Conservation (phyloP, 2,888 invertebrate genomes). For the Cryptophagus acutangulus region DNA sequence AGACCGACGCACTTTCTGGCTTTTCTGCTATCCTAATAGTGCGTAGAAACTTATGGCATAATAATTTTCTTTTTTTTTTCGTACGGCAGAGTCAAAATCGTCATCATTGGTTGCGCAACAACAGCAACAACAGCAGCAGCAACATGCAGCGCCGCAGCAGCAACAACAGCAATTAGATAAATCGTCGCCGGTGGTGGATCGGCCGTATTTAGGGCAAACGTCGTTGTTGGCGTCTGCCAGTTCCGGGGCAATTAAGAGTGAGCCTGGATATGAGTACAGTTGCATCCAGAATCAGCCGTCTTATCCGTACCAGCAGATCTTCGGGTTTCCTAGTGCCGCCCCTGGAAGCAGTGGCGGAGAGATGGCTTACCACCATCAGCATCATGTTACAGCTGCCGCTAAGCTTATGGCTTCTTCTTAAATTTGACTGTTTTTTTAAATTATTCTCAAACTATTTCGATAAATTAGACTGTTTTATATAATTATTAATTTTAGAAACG, state of each 20-base stretch:
- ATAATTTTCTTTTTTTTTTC: conserved; percentile 30
- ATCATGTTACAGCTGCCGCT: conserved; percentile 78
- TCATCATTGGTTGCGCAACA: conserved; percentile 21
- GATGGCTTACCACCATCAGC: conserved; percentile 76
- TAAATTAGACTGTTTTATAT: no score
- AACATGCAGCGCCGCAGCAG: conserved; percentile 12
- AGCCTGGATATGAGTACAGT: conserved; percentile 47
- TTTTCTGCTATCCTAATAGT: conserved; percentile 32
- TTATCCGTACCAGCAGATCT: conserved; percentile 54
- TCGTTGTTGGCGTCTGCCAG: conserved; percentile 51
- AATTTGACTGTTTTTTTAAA: conserved; percentile 10
- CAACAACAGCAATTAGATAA: conserved; percentile 26
- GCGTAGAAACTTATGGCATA: conserved; percentile 29
- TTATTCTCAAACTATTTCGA: no score
- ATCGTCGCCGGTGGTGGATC: conserved; percentile 34
- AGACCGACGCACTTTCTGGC: conserved; percentile 18
- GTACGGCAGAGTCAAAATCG: conserved; percentile 42
- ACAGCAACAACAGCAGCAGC: conserved; percentile 24
- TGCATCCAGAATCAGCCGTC: conserved; percentile 45
- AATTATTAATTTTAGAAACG: no score
- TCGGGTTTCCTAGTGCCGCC: conserved; percentile 45
- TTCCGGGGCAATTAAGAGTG: conserved; percentile 46
- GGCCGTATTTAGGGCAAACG: conserved; percentile 56
- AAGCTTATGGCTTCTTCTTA: conserved; percentile 81
- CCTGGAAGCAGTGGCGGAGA: conserved; percentile 52